Conservation (phyloP, 1,140 invertebrate species). For the Hetaerina americana region DNA sequence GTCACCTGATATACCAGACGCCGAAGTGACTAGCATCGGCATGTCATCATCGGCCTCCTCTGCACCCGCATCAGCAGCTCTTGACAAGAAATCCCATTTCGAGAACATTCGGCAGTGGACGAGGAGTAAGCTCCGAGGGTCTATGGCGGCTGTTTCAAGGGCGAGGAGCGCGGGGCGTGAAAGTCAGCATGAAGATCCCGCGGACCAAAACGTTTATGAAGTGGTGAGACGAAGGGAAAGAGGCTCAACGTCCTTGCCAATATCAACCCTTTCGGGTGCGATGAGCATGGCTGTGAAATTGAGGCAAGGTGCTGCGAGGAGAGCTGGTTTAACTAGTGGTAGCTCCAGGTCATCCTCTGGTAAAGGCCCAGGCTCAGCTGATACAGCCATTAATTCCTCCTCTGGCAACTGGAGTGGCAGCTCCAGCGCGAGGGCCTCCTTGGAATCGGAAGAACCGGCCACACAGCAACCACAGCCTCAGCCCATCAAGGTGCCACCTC, state of each 20-base stretch:
- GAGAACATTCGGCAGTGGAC: constrained; percentile 73
- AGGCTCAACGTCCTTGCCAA: constrained; percentile 31
- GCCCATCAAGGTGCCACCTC: constrained; percentile 35
- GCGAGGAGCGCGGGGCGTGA: background rate
- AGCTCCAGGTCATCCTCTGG: constrained; percentile 1
- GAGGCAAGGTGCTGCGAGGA: constrained; percentile 49
- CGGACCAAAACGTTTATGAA: constrained; percentile 8
- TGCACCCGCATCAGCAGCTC: constrained; percentile 32
- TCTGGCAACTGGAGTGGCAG: constrained; percentile 90
- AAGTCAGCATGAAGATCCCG: background rate
- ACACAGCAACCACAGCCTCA: background rate
- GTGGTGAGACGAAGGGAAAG: background rate
- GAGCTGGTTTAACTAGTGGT: constrained; percentile 40
- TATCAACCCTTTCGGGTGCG: constrained; percentile 36
- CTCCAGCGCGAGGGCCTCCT: constrained; percentile 62
- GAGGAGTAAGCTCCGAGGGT: constrained; percentile 43
- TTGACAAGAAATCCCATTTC: constrained; percentile 58
- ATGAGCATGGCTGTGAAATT: constrained; percentile 52
- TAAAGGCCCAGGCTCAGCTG: background rate
- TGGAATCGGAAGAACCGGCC: constrained; percentile 24
- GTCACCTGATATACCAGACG: constrained; percentile 40
- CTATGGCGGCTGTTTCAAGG: background rate
- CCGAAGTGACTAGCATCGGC: constrained; percentile 22
- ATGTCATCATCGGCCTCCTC: constrained; percentile 52
- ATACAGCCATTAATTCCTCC: constrained; percentile 56